A percentile compares a stretch with the other conserved stretches of the same genome.
Conservation (phyloP, 2,888 invertebrate species). For the Patella depressa region DNA sequence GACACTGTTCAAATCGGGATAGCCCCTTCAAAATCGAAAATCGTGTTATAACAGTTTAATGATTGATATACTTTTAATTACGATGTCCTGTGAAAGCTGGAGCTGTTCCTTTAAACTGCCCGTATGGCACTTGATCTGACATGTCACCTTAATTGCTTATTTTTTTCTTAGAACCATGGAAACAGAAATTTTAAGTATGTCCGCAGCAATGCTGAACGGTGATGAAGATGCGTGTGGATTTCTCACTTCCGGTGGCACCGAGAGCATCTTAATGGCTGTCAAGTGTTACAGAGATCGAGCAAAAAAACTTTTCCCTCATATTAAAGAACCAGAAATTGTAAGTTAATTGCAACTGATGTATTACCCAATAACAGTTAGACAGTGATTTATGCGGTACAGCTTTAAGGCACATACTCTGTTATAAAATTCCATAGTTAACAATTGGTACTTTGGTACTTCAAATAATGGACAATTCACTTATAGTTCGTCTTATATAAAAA, state of each 20-base stretch:
- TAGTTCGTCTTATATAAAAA: no score
- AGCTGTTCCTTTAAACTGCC: not conserved
- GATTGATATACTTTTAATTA: not conserved
- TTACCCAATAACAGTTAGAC: no score
- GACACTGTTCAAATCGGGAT: no score
- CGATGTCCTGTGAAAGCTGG: not conserved
- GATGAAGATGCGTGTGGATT: conserved; percentile 60
- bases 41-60: not conserved
- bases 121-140: not conserved
- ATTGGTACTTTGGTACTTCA: no score
- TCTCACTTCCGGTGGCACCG: conserved; percentile 68
- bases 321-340: conserved; percentile 61
- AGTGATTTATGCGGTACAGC: no score
- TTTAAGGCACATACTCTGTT: no score
- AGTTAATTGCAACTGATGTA: conserved; percentile 18
- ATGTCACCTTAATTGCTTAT: not conserved
- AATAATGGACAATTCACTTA: no score
- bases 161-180: conserved; percentile 60
- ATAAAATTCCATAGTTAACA: no score
- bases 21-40: no score
- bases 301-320: conserved; percentile 54
- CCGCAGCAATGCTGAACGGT: conserved; percentile 65
- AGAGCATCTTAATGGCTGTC: conserved; percentile 68
- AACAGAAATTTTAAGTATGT: conserved; percentile 66
- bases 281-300: conserved; percentile 65